A percentile compares a stretch with the other conserved stretches of the same genome.
These are phyloP conservation scores for Folsomia manolachei DNA, from an alignment of 2,888 invertebrate species.

Conservation along the genomic window DNA sequence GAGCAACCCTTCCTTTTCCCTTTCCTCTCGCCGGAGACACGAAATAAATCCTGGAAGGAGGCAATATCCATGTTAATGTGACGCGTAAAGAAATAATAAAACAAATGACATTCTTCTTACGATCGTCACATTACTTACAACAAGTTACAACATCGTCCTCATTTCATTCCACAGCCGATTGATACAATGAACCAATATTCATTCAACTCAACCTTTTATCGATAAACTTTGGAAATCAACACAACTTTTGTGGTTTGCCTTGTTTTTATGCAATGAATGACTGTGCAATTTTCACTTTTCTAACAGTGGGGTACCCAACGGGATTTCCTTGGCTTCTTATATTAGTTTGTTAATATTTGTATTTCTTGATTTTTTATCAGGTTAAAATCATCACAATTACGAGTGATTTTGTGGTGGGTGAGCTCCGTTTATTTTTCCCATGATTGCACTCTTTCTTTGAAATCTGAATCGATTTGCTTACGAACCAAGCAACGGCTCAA, in stretches of 20 bases:
- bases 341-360: background rate
- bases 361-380: background rate
- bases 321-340: background rate
- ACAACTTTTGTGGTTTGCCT: background rate
- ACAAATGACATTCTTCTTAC: background rate
- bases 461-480: no score
- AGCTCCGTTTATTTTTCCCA: background rate
- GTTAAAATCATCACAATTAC: background rate
- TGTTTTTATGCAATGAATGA: background rate
- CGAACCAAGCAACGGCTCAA: no score
- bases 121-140: background rate
- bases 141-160: background rate
- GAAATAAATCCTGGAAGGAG: constrained; percentile 36
- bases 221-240: background rate
- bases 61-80: constrained; percentile 40
- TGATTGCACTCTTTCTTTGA: background rate
- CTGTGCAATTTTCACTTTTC: background rate
- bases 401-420: background rate
- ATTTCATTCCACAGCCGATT: background rate
- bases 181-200: background rate
- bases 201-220: background rate
- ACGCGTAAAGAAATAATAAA: constrained; percentile 1
- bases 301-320: no score
- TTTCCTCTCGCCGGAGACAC: constrained; percentile 12
- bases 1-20: background rate